Evolutionary conservation across 2,888 invertebrate genomes (phyloP).

Genomic region (Cremastobaeus sp.): DNA sequence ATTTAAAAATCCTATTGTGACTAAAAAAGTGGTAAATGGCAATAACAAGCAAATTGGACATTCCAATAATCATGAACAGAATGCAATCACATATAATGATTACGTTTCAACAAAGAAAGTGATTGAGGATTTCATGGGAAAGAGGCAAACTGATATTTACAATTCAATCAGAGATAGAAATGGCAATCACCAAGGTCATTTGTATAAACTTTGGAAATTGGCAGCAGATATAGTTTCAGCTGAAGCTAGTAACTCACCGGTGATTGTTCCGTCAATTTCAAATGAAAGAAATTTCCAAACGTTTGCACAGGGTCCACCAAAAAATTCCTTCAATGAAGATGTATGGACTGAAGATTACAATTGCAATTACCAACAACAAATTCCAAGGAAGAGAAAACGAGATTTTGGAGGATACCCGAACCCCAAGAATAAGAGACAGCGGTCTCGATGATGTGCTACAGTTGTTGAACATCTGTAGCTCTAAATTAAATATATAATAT

Average conservation of each 20-base stretch:
- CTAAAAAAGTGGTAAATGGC: too few species aligned
- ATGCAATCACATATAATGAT: constrained; percentile 13
- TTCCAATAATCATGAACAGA: background rate
- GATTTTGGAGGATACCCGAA: background rate
- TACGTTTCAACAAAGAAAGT: constrained; percentile 27
- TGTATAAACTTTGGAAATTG: constrained; percentile 19
- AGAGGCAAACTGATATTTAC: background rate
- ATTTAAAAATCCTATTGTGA: background rate
- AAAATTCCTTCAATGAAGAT: background rate
- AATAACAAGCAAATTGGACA: background rate
- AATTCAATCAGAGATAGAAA: background rate
- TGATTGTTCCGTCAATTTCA: too few species aligned
- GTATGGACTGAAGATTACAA: background rate
- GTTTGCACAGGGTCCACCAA: background rate
- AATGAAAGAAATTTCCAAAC: too few species aligned
- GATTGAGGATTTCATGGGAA: constrained; percentile 18
- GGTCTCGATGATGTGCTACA: background rate
- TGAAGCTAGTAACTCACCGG: too few species aligned
- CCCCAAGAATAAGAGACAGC: background rate
- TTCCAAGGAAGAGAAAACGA: constrained; percentile 1
- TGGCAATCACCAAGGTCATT: background rate
- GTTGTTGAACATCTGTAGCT: background rate
- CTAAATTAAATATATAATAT: constrained; percentile 1
- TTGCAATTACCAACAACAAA: background rate
- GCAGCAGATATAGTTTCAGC: constrained; percentile 7